Percentiles rank a stretch among this genome's conserved stretches.
These are phyloP conservation scores for Archaeoteleia sp. DNA, from an alignment of 2,888 invertebrate genomes.

Conservation along the genomic window DNA sequence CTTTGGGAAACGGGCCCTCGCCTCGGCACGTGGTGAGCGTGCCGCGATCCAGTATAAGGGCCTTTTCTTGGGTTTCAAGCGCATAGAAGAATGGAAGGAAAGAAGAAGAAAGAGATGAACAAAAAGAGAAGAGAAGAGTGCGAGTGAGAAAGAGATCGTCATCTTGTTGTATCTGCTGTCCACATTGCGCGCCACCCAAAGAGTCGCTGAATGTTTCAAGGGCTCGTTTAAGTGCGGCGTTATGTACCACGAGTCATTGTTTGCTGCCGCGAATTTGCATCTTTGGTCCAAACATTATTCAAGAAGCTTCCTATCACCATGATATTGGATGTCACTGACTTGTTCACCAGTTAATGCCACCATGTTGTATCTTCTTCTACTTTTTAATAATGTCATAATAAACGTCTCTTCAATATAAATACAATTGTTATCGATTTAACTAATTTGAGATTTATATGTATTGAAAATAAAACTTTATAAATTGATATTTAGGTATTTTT, in stretches of 20 bases:
- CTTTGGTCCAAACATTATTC: slow-evolving; percentile 61
- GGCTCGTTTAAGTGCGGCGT: slow-evolving; percentile 41
- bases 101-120: neutral
- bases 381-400: too few species aligned
- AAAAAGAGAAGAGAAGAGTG: neutral
- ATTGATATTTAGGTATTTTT: too few species aligned
- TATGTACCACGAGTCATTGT: slow-evolving; percentile 52
- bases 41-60: slow-evolving; percentile 29
- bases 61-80: slow-evolving; percentile 34
- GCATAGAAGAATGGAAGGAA: slow-evolving; percentile 9
- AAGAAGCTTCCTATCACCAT: slow-evolving; percentile 53
- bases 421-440: too few species aligned
- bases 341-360: neutral
- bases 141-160: slow-evolving; percentile 43
- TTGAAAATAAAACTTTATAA: too few species aligned
- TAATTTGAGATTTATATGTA: too few species aligned
- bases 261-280: slow-evolving; percentile 64
- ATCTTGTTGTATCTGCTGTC: slow-evolving; percentile 58
- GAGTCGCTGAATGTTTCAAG: slow-evolving; percentile 45
- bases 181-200: slow-evolving; percentile 65
- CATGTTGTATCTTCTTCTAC: neutral
- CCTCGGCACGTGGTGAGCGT: slow-evolving; percentile 51
- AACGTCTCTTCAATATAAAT: too few species aligned
- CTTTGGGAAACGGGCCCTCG: slow-evolving; percentile 27
- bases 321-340: neutral